These are phyloP conservation scores for Protodeltote pygarga DNA, from an alignment of 2,888 invertebrate species.

Conservation along the genomic window DNA sequence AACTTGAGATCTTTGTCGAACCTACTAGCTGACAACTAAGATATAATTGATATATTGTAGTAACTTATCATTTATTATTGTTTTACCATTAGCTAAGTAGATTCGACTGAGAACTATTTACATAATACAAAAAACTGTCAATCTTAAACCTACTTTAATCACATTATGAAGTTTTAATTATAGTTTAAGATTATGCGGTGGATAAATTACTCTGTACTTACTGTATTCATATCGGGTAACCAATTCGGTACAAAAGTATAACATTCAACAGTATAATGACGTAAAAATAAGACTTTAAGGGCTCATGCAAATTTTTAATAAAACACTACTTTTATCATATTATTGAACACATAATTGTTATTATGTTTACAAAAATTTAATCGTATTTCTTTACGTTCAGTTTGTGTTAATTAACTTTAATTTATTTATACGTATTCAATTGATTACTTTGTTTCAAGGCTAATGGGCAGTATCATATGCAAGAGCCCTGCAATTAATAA, in stretches of 20 bases:
- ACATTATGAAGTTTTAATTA: slow-evolving; percentile 33
- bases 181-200: slow-evolving; percentile 46
- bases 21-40: slow-evolving; percentile 26
- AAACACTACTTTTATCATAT: too few species aligned
- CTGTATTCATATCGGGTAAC: slow-evolving; percentile 2
- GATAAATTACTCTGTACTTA: slow-evolving; percentile 26
- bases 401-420: too few species aligned
- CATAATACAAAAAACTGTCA: slow-evolving; percentile 29
- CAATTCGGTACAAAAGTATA: slow-evolving; percentile 10
- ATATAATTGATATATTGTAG: slow-evolving; percentile 43
- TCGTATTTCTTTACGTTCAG: too few species aligned
- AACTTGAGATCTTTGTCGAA: slow-evolving; percentile 29
- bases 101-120: slow-evolving; percentile 39
- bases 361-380: too few species aligned
- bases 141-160: slow-evolving; percentile 46
- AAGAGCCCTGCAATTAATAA: slow-evolving; percentile 12
- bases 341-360: too few species aligned
- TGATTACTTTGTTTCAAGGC: slow-evolving; percentile 5
- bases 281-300: neutral
- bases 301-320: neutral
- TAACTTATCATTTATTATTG: slow-evolving; percentile 43
- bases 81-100: slow-evolving; percentile 30
- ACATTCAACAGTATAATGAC: slow-evolving; percentile 1
- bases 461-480: slow-evolving; percentile 3
- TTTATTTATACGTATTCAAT: too few species aligned